These are phyloP conservation scores for Delia radicum DNA, from an alignment of 1,140 invertebrate species.

Conservation along the genomic window DNA sequence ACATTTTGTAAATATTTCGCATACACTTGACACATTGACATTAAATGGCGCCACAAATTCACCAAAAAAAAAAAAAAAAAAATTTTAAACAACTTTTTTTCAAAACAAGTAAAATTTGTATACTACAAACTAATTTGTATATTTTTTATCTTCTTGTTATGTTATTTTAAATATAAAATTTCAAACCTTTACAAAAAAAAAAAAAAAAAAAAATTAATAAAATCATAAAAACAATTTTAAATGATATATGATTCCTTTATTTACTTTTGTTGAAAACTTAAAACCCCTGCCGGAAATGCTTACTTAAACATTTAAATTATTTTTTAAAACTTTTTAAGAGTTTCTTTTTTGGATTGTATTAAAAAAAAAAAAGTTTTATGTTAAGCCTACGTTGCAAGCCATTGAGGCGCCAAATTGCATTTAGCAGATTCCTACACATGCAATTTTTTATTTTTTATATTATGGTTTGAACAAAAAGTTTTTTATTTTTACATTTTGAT, in stretches of 20 bases:
- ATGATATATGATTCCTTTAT: neutral
- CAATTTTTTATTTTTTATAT: neutral
- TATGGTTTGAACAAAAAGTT: neutral
- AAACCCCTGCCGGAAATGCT: slow-evolving; percentile 16
- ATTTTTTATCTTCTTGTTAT: neutral
- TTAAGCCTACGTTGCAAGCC: slow-evolving; percentile 18
- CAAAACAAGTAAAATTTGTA: neutral
- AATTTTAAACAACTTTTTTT: neutral
- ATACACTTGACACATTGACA: slow-evolving; percentile 23
- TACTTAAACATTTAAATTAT: slow-evolving; percentile 8
- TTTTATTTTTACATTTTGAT: neutral
- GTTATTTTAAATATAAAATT: too few relatives aligned
- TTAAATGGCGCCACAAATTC: slow-evolving; percentile 8
- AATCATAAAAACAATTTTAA: neutral
- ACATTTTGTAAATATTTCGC: slow-evolving; percentile 4
- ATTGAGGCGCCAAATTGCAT: slow-evolving; percentile 18
- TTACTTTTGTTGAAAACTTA: neutral
- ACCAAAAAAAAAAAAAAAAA: neutral
- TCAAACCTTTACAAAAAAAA: neutral
- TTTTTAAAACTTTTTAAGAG: too few relatives aligned
- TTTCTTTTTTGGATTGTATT: too few relatives aligned
- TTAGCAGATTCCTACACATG: slow-evolving; percentile 20
- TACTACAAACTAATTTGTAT: neutral
- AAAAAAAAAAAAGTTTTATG: neutral
- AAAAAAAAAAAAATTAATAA: neutral